These are phyloP conservation scores for Epinephelus malabaricus DNA, from an alignment of 2,797 vertebrate species.

Conservation along the genomic window DNA sequence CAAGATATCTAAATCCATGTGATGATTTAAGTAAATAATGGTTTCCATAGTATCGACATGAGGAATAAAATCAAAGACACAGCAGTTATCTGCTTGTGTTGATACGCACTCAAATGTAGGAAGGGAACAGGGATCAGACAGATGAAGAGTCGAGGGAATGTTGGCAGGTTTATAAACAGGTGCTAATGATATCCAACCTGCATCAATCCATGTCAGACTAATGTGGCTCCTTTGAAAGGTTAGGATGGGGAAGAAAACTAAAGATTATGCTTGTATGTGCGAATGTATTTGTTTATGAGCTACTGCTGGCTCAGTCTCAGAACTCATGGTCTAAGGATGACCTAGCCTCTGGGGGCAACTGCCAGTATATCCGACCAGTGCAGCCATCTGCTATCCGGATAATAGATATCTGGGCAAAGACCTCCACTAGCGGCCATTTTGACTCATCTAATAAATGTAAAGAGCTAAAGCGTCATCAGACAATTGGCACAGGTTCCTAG, in stretches of 20 bases:
- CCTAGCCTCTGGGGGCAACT: too few relatives aligned
- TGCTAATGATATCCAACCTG: conserved; percentile 56
- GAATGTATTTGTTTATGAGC: background rate
- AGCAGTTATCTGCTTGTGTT: conserved; percentile 4
- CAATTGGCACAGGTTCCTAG: too few relatives aligned
- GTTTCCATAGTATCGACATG: background rate
- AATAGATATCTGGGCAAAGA: too few relatives aligned
- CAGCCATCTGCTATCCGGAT: too few relatives aligned
- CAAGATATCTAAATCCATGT: background rate
- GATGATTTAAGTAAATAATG: background rate
- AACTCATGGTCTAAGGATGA: too few relatives aligned
- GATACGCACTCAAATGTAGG: background rate
- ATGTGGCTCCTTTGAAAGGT: conserved; percentile 7
- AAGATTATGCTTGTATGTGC: background rate
- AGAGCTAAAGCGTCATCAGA: too few relatives aligned
- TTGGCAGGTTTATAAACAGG: conserved; percentile 57
- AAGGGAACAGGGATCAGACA: background rate
- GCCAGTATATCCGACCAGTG: too few relatives aligned
- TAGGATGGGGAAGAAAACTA: background rate
- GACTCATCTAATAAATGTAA: too few relatives aligned
- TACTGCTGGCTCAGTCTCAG: background rate
- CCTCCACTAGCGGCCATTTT: too few relatives aligned
- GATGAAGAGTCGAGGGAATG: conserved; percentile 8
- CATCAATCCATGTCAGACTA: conserved; percentile 45
- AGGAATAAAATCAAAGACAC: background rate